Percentiles rank a stretch among this genome's conserved stretches.
These are phyloP conservation scores for Escarpia spicata DNA, from an alignment of 2,888 invertebrate genomes.

Conservation along the genomic window DNA sequence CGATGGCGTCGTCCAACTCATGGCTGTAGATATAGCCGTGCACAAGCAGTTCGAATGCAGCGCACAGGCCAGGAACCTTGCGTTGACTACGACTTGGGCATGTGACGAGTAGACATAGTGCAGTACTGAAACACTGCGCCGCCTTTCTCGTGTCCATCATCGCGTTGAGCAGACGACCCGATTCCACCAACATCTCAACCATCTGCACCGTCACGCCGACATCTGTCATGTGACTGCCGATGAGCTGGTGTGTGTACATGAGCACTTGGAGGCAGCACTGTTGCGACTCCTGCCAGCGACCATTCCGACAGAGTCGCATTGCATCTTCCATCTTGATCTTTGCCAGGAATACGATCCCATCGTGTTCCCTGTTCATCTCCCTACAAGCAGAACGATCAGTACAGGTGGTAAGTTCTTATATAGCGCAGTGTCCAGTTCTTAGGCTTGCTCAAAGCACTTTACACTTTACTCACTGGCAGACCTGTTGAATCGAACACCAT, in stretches of 20 bases:
- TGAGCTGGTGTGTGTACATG: neutral
- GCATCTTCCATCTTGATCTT: conserved; percentile 3
- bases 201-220: neutral
- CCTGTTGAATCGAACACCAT: no score
- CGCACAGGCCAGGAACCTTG: neutral
- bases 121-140: neutral
- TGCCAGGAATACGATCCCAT: neutral
- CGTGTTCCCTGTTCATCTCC: conserved; percentile 16
- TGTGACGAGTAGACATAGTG: neutral
- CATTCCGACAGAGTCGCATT: neutral
- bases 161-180: neutral
- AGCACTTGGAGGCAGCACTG: neutral
- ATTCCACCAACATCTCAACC: neutral
- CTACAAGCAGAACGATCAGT: neutral
- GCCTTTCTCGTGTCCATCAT: neutral
- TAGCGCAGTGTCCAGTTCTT: no score
- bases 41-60: neutral
- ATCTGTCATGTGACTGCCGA: conserved; percentile 10
- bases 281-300: neutral
- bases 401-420: no score
- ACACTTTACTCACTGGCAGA: no score
- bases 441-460: no score
- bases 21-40: neutral
- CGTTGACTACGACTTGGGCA: neutral
- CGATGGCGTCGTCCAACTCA: neutral